These are phyloP conservation scores for Passerculus sandwichensis DNA, from an alignment of 2,797 vertebrate species.

Conservation along the genomic window DNA sequence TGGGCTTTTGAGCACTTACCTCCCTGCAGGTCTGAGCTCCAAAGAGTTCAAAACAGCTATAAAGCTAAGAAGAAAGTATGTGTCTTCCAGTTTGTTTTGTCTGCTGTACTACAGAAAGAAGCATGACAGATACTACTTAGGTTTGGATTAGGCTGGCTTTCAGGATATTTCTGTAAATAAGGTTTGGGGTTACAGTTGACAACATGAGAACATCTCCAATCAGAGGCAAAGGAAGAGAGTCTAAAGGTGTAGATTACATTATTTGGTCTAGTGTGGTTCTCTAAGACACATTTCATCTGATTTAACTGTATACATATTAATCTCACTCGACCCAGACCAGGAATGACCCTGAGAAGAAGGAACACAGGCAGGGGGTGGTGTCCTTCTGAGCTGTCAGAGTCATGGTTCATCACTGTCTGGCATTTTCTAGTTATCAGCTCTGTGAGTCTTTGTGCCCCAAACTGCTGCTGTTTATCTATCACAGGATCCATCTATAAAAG, in stretches of 20 bases:
- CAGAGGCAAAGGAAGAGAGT: not conserved
- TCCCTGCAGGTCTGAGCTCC: not conserved
- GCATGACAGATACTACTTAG: not conserved
- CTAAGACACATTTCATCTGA: not conserved
- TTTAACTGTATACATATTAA: not conserved
- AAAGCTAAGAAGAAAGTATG: not conserved
- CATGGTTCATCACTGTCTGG: not conserved
- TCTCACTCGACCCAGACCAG: not conserved
- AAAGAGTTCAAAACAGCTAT: not conserved
- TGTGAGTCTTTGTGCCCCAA: not conserved
- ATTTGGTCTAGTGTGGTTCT: not conserved
- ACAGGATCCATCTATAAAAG: not conserved
- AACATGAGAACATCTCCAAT: not conserved
- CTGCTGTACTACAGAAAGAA: not conserved
- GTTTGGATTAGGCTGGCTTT: conserved; percentile 23
- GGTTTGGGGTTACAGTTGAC: not conserved
- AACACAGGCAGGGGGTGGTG: not conserved
- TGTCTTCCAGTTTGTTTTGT: not conserved
- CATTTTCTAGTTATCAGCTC: not conserved
- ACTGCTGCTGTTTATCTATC: not conserved
- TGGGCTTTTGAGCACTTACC: not conserved
- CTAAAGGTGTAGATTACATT: not conserved
- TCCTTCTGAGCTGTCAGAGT: not conserved
- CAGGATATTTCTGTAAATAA: conserved; percentile 1
- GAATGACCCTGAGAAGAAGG: conserved; percentile 37